Conservation (phyloP, 2,113 vertebrate genomes). For the Rhizomys pruinosus region DNA sequence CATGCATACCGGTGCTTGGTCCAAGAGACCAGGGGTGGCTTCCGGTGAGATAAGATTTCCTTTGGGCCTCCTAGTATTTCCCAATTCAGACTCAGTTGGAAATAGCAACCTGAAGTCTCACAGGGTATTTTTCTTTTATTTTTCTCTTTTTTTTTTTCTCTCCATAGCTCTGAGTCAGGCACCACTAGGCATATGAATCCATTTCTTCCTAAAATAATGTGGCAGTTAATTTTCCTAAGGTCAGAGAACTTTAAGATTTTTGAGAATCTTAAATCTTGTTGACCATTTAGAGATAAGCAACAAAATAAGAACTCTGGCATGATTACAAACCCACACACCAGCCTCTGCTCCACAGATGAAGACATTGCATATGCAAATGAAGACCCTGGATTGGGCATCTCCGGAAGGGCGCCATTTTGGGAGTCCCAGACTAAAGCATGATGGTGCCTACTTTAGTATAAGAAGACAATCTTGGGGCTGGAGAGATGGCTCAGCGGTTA, state of each 20-base stretch:
- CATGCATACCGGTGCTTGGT: neutral
- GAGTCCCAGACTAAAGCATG: neutral
- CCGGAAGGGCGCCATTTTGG: neutral
- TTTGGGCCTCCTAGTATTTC: constrained; percentile 42
- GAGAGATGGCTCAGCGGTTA: neutral
- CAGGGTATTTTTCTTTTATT: neutral
- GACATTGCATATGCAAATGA: neutral
- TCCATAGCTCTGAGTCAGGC: constrained; percentile 6
- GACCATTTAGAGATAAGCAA: neutral
- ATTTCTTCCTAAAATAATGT: constrained; percentile 39
- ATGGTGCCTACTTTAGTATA: neutral
- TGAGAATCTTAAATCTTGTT: neutral
- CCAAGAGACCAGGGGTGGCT: neutral
- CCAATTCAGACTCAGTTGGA: constrained; percentile 20
- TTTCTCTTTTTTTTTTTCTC: neutral
- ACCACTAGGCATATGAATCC: neutral
- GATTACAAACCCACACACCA: neutral
- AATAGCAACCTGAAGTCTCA: constrained; percentile 46
- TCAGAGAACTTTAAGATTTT: constrained; percentile 30
- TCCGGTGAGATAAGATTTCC: constrained; percentile 37
- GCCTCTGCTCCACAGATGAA: neutral
- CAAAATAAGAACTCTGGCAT: neutral
- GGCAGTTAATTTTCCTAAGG: constrained; percentile 34
- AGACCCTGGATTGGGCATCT: neutral
- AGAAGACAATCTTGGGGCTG: no score